These are phyloP conservation scores for Alloplasta piceator DNA, from an alignment of 2,888 invertebrate species.

Conservation along the genomic window DNA sequence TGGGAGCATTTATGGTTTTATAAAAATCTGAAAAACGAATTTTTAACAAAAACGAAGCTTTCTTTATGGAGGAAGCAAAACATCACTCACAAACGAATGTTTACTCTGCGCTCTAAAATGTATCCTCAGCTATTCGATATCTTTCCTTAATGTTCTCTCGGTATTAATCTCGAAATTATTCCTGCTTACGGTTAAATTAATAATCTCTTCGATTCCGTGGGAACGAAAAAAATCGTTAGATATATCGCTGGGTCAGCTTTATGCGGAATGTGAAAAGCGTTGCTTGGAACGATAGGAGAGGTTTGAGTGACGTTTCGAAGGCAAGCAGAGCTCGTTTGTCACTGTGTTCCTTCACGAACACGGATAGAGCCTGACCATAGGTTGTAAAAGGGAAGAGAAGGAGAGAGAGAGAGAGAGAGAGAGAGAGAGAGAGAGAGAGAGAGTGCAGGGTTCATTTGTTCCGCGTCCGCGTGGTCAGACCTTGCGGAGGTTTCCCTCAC, in stretches of 20 bases:
- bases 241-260: background rate
- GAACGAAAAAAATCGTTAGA: constrained; percentile 51
- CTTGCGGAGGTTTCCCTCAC: constrained; percentile 35
- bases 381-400: constrained; percentile 1
- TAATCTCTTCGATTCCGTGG: background rate
- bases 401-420: constrained; percentile 23
- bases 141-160: too few relatives aligned
- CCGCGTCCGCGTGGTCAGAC: constrained; percentile 55
- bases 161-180: too few relatives aligned
- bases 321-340: constrained; percentile 81
- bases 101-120: too few relatives aligned
- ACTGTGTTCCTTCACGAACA: constrained; percentile 63
- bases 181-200: too few relatives aligned
- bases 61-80: too few relatives aligned
- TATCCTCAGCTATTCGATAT: too few relatives aligned
- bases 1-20: too few relatives aligned
- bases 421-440: constrained; percentile 20
- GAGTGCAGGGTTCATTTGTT: constrained; percentile 67
- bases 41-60: too few relatives aligned
- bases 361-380: constrained; percentile 15
- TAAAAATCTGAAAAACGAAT: too few relatives aligned
- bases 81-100: too few relatives aligned
- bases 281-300: constrained; percentile 73
- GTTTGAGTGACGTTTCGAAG: constrained; percentile 82
- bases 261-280: constrained; percentile 70